Percentiles rank a stretch among this genome's conserved stretches.
These are phyloP conservation scores for Atta cephalotes DNA, from an alignment of 1,140 invertebrate genomes.

Conservation along the genomic window DNA sequence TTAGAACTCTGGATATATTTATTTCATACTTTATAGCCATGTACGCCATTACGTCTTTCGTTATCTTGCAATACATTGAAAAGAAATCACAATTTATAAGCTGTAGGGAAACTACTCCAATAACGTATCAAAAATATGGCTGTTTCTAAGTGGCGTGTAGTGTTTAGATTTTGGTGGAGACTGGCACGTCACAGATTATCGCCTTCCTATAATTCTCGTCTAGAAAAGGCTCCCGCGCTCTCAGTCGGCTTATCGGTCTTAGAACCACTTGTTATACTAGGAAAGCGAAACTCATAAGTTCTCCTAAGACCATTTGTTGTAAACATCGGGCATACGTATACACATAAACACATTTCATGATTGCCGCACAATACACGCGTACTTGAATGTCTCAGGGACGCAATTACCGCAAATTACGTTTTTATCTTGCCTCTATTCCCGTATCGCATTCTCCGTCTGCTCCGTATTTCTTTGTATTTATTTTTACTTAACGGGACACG, in stretches of 20 bases:
- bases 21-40: slow-evolving; percentile 7
- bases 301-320: slow-evolving; percentile 51
- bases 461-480: slow-evolving; percentile 1
- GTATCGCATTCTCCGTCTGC: not conserved
- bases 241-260: slow-evolving; percentile 72
- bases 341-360: slow-evolving; percentile 15
- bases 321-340: slow-evolving; percentile 30
- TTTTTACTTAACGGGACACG: not conserved
- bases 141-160: not conserved
- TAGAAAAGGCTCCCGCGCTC: slow-evolving; percentile 59
- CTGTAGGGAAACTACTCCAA: not conserved
- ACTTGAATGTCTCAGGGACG: slow-evolving; percentile 63
- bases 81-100: not conserved
- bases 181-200: slow-evolving; percentile 54
- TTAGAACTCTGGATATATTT: not conserved
- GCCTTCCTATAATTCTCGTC: slow-evolving; percentile 67
- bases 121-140: slow-evolving; percentile 8
- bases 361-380: slow-evolving; percentile 61
- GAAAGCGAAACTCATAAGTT: slow-evolving; percentile 36
- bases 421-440: slow-evolving; percentile 12
- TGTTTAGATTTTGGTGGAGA: slow-evolving; percentile 33
- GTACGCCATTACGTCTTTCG: not conserved
- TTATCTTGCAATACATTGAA: not conserved
- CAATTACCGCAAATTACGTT: slow-evolving; percentile 54
- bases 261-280: slow-evolving; percentile 68